phyloP scores from a whole-genome alignment of 2,888 invertebrate genomes.

The Eilema depressum region DNA sequence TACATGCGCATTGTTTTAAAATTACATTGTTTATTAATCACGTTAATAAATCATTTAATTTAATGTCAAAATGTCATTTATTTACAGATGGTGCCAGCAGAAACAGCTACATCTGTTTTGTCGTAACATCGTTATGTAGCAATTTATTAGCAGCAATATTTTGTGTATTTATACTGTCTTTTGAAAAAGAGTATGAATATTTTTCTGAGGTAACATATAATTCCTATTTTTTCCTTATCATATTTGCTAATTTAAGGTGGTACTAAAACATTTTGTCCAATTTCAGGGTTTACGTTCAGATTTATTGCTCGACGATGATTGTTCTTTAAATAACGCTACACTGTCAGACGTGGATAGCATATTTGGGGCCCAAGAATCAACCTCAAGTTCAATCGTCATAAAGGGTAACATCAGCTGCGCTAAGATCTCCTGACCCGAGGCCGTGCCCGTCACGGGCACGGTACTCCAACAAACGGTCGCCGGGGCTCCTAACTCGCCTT shows the following conservation, averaged over 20 bases:
- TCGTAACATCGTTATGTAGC: slow-evolving; percentile 75
- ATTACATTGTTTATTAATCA: too few relatives aligned
- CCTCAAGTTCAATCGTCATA: slow-evolving; percentile 73
- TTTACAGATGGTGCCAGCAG: slow-evolving; percentile 74
- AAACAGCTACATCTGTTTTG: slow-evolving; percentile 69
- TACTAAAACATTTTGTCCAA: neutral
- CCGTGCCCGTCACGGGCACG: slow-evolving; percentile 81
- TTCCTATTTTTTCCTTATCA: neutral
- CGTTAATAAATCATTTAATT: too few relatives aligned
- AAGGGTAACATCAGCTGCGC: slow-evolving; percentile 67
- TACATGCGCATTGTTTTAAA: too few relatives aligned
- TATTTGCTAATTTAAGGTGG: neutral
- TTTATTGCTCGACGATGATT: slow-evolving; percentile 75
- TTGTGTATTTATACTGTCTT: slow-evolving; percentile 78
- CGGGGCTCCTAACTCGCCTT: slow-evolving; percentile 58
- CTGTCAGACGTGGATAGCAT: slow-evolving; percentile 74
- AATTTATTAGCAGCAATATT: slow-evolving; percentile 78
- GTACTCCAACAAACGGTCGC: slow-evolving; percentile 51
- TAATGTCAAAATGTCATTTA: neutral
- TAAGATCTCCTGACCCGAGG: slow-evolving; percentile 82
- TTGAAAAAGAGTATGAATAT: slow-evolving; percentile 81
- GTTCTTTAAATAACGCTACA: slow-evolving; percentile 72
- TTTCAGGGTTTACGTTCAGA: slow-evolving; percentile 80
- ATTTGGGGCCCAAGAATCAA: slow-evolving; percentile 70
- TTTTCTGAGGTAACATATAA: slow-evolving; percentile 74